Percentiles rank a stretch among this genome's conserved stretches.
Conservation (phyloP, 2,797 vertebrate species). For the Amazona finschi region DNA sequence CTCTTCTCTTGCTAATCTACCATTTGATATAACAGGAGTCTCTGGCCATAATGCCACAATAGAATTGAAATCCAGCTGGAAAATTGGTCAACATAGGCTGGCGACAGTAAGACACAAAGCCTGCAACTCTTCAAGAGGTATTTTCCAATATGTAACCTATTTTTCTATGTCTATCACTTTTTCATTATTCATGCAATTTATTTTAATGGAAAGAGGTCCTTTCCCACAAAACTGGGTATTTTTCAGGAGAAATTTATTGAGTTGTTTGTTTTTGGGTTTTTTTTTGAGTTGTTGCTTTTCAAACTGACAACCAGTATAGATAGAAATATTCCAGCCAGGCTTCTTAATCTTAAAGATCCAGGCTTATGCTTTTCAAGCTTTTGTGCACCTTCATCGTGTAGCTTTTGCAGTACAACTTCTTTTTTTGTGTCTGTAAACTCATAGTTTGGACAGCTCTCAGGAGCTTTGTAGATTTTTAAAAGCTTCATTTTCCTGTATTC, state of each 20-base stretch:
- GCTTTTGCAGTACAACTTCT: background rate
- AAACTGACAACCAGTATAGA: background rate
- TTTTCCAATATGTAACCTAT: background rate
- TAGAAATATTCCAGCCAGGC: background rate
- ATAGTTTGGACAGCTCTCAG: background rate
- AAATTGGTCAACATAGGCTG: background rate
- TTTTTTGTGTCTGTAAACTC: background rate
- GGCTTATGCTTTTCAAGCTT: background rate
- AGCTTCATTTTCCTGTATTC: background rate
- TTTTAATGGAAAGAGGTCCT: background rate
- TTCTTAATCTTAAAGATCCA: background rate
- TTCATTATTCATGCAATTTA: background rate
- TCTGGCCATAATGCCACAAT: background rate
- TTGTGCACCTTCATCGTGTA: background rate
- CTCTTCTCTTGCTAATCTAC: background rate
- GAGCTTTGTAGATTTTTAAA: background rate
- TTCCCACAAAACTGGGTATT: background rate
- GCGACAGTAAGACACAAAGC: background rate
- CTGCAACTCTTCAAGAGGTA: background rate
- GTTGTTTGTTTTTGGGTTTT: background rate
- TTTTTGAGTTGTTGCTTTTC: background rate
- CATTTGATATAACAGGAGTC: background rate
- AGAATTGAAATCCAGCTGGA: background rate
- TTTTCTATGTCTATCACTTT: background rate
- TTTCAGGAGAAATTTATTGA: background rate